These are phyloP conservation scores for Therioaphis trifolii DNA, from an alignment of 2,888 invertebrate species.

Conservation along the genomic window DNA sequence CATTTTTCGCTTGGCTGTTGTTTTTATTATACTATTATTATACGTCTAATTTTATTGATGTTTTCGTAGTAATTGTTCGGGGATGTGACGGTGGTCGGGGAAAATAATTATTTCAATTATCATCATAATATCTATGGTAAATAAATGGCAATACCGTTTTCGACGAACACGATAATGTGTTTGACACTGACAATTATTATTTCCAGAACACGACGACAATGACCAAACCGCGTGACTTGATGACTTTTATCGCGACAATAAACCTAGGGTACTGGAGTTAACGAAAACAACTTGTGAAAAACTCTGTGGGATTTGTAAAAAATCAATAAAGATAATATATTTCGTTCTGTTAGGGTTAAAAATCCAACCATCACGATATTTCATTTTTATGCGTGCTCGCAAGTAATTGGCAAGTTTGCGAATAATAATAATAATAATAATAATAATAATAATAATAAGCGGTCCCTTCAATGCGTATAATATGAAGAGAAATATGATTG, in stretches of 20 bases:
- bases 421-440: conserved; percentile 20
- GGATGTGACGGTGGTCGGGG: neutral
- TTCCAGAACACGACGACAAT: no score
- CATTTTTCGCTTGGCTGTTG: neutral
- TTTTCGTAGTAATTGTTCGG: conserved; percentile 22
- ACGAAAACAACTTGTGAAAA: neutral
- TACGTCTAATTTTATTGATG: conserved; percentile 9
- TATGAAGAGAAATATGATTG: conserved; percentile 9
- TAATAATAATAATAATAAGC: conserved; percentile 24
- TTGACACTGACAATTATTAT: no score
- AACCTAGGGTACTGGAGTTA: no score
- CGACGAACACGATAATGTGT: no score
- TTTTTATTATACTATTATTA: conserved; percentile 25
- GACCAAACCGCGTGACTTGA: no score
- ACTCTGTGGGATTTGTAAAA: neutral
- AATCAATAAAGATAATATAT: neutral
- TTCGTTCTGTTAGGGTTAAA: neutral
- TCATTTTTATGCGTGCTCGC: neutral
- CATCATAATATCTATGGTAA: neutral
- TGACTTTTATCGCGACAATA: no score
- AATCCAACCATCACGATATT: conserved; percentile 12
- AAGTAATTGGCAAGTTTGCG: conserved; percentile 35
- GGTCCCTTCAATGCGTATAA: conserved; percentile 9
- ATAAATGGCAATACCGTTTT: no score
- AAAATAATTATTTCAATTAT: neutral